These are phyloP conservation scores for Agriopis marginaria DNA, from an alignment of 2,888 invertebrate species.

Conservation along the genomic window DNA sequence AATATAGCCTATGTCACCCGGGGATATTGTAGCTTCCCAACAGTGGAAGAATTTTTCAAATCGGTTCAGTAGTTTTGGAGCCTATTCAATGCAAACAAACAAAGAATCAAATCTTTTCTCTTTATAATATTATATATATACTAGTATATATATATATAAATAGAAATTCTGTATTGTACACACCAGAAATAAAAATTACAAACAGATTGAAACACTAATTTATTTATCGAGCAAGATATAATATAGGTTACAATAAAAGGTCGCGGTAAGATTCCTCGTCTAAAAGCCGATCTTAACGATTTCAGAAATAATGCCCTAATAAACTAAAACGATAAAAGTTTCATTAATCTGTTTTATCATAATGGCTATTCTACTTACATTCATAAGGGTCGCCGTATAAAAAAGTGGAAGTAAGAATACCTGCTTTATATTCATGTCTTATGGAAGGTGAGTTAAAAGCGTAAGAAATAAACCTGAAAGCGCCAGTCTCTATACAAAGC, in stretches of 20 bases:
- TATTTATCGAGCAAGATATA: slow-evolving; percentile 4
- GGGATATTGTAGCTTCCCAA: too few relatives aligned
- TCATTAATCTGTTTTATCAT: slow-evolving; percentile 33
- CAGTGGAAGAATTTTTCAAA: too few relatives aligned
- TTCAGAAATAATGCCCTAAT: slow-evolving; percentile 27
- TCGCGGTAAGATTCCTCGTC: slow-evolving; percentile 6
- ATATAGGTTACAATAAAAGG: slow-evolving; percentile 17
- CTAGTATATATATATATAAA: too few relatives aligned
- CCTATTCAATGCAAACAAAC: too few relatives aligned
- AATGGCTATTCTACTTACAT: slow-evolving; percentile 37
- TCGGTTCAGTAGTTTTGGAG: too few relatives aligned
- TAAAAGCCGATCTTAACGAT: slow-evolving; percentile 16
- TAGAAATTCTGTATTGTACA: too few relatives aligned
- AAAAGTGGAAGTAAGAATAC: slow-evolving; percentile 31
- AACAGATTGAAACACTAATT: too few relatives aligned
- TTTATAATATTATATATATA: too few relatives aligned
- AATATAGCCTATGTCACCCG: too few relatives aligned
- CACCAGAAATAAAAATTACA: too few relatives aligned
- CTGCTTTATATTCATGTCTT: slow-evolving; percentile 37
- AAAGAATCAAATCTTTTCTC: too few relatives aligned
- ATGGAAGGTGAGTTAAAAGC: slow-evolving; percentile 31
- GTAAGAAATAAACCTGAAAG: slow-evolving; percentile 28
- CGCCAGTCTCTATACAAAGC: slow-evolving; percentile 28
- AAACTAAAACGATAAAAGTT: slow-evolving; percentile 32
- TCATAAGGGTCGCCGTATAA: slow-evolving; percentile 33